These are phyloP conservation scores for Drosophila takahashii DNA, from an alignment of 1,140 invertebrate genomes.

Conservation along the genomic window DNA sequence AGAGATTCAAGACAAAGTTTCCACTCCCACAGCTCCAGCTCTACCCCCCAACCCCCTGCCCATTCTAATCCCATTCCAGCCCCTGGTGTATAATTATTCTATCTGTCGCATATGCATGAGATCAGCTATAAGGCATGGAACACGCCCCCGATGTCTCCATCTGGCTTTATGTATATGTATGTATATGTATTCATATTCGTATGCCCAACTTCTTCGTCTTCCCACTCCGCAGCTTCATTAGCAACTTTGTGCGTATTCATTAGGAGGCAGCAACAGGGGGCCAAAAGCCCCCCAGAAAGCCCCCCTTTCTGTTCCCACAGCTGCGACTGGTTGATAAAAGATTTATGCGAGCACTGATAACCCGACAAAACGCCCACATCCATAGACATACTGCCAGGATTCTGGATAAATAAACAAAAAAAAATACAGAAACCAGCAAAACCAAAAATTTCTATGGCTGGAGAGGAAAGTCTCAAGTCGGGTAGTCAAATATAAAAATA, in stretches of 20 bases:
- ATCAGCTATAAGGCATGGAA: constrained; percentile 47
- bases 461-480: constrained; percentile 45
- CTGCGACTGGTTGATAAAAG: constrained; percentile 78
- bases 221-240: constrained; percentile 63
- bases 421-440: constrained; percentile 39
- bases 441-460: constrained; percentile 38
- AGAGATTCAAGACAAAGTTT: constrained; percentile 34
- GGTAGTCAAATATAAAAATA: constrained; percentile 23
- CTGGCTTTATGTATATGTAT: constrained; percentile 38
- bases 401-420: constrained; percentile 61
- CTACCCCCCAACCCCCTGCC: neutral
- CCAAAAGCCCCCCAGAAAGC: neutral
- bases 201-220: constrained; percentile 18
- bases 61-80: constrained; percentile 36
- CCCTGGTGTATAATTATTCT: constrained; percentile 72
- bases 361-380: constrained; percentile 70
- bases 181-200: constrained; percentile 48
- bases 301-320: constrained; percentile 38
- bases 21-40: constrained; percentile 9
- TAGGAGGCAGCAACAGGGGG: constrained; percentile 58
- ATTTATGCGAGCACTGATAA: constrained; percentile 81
- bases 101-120: constrained; percentile 77
- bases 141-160: constrained; percentile 15
- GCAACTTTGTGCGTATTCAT: constrained; percentile 82
- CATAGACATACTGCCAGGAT: constrained; percentile 28